These are phyloP conservation scores for Stratiolaelaps scimitus DNA, from an alignment of 1,140 invertebrate species.

Conservation along the genomic window DNA sequence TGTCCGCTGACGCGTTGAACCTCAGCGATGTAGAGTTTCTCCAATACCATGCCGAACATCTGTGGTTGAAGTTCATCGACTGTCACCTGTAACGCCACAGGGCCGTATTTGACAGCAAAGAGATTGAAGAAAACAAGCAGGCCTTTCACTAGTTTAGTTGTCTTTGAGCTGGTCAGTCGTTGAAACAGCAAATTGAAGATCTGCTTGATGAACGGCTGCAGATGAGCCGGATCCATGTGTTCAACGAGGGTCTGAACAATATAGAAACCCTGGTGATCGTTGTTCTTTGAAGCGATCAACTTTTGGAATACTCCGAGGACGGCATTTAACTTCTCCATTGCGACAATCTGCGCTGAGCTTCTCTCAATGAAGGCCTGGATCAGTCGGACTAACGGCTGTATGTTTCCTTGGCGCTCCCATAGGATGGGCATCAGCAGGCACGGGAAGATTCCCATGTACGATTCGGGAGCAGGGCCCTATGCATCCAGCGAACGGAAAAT, in stretches of 20 bases:
- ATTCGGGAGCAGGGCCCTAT: constrained; percentile 52
- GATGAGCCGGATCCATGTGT: constrained; percentile 52
- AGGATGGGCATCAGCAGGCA: constrained; percentile 70
- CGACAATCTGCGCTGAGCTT: constrained; percentile 58
- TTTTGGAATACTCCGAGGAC: constrained; percentile 92
- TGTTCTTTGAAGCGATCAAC: constrained; percentile 80
- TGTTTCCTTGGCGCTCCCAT: constrained; percentile 83
- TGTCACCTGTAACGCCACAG: constrained; percentile 55
- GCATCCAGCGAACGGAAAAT: no score
- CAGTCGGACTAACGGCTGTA: constrained; percentile 73
- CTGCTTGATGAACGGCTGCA: constrained; percentile 67
- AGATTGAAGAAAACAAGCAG: constrained; percentile 78
- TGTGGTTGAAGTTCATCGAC: constrained; percentile 73
- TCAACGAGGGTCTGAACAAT: constrained; percentile 70
- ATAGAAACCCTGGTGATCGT: constrained; percentile 92
- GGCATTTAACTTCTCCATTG: constrained; percentile 55
- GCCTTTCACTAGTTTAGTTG: constrained; percentile 74
- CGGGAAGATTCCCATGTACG: constrained; percentile 77
- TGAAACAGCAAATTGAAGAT: constrained; percentile 82
- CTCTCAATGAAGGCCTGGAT: constrained; percentile 69
- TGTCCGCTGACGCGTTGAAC: constrained; percentile 68
- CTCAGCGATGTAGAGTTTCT: constrained; percentile 70
- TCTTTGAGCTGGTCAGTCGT: constrained; percentile 77
- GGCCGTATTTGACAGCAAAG: constrained; percentile 64
- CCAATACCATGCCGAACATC: constrained; percentile 87